Evolutionary conservation across 1,140 invertebrate species (phyloP), one percentile per base, ranked within the genome.

Genomic region (Drosophila erecta): DNA sequence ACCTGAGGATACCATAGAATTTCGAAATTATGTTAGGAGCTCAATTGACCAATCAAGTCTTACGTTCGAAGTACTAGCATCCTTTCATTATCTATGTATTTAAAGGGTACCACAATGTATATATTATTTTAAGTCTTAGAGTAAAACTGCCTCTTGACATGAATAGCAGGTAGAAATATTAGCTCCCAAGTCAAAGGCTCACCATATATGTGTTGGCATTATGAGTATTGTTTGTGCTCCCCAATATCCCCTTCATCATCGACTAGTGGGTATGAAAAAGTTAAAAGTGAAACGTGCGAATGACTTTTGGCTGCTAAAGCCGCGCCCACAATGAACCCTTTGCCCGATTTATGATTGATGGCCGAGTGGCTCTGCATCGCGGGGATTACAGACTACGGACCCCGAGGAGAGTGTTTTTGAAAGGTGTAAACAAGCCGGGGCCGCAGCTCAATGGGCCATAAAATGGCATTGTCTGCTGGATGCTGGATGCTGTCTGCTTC

Each of bases 401-500:
- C 72, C 27, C 6, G 49, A 40, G 71, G 57, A 49, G 84, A 77
- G 76, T 89, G 84, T 89, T 89, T 84, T 62, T 89, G 84, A 89
- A 89, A 89, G 84, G 84, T 89, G 84, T 84, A 87, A 87, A 87
- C 84, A 87, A 83, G 70, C 43, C 53, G 38, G 62, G 58, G 41
- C 55, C 76, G 87, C 67, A 62, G 84, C 79, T 90, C 85, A 90
- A 90, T 90, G 85, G 85, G 81, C 85, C 85, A 90, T 90, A 90
- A 90, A 90, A 90, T 90, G 85, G 64, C 75, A 74, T 90, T 90
- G 86, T 86, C 81, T 79, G 78, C 67, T 59, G 75, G 35, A 37
- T 79, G 78, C 67, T 59, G 75, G 35, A 37, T 50, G 58, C 37
- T 17, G 8, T 10, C 47, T 15, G 8, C 59, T 69, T 15, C 38